Evolutionary conservation across 2,888 invertebrate species (phyloP).

Genomic region (Julus scanicus): DNA sequence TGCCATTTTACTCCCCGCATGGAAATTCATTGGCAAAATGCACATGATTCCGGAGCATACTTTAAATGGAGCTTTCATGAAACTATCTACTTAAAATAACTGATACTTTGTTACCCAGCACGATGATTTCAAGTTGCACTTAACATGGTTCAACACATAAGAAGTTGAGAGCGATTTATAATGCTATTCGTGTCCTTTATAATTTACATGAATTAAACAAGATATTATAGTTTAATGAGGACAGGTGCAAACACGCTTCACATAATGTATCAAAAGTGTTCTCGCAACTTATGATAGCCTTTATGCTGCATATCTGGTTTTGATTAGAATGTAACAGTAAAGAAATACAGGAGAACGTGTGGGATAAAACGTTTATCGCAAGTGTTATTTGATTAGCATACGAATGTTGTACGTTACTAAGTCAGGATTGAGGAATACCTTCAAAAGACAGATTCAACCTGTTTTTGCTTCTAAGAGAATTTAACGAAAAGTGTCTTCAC

Average conservation of each 20-base stretch:
- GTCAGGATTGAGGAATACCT: no score
- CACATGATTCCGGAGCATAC: background rate
- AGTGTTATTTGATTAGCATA: no score
- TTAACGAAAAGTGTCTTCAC: no score
- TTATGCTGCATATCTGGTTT: background rate
- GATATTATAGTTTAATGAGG: background rate
- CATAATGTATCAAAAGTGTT: background rate
- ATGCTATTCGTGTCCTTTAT: background rate
- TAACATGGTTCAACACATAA: background rate
- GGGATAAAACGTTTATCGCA: no score
- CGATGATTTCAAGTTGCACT: background rate
- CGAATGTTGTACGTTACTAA: no score
- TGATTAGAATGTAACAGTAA: background rate
- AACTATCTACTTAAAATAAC: background rate
- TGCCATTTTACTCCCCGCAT: background rate
- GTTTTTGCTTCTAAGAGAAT: no score
- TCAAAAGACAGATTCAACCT: no score
- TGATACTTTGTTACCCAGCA: background rate
- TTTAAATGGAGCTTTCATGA: background rate
- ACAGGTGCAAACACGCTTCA: background rate
- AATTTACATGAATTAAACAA: background rate
- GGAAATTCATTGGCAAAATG: background rate
- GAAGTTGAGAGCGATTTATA: background rate
- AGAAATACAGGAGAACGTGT: background rate
- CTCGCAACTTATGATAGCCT: background rate